Percentiles rank a stretch among this genome's conserved stretches.
These are phyloP conservation scores for Brachionus sp. DNA, from an alignment of 1,140 invertebrate species.

Conservation along the genomic window DNA sequence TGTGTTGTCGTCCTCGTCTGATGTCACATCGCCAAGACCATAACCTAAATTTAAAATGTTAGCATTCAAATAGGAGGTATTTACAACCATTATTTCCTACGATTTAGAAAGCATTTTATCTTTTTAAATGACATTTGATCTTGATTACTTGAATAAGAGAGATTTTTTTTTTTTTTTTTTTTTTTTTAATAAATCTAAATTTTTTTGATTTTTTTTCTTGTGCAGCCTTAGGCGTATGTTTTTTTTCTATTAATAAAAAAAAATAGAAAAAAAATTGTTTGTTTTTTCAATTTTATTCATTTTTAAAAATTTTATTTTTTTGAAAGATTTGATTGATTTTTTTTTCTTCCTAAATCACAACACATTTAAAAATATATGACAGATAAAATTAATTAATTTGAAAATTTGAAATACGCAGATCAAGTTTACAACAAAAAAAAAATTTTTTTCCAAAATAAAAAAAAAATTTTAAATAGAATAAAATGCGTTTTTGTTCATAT, in stretches of 20 bases:
- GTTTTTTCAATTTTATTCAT: background rate
- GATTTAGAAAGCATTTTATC: background rate
- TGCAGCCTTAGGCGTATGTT: too few relatives aligned
- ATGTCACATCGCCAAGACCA: conserved; percentile 15
- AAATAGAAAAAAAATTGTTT: background rate
- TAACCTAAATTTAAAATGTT: background rate
- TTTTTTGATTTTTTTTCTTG: background rate
- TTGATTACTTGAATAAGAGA: background rate
- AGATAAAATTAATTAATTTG: too few relatives aligned
- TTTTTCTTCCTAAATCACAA: background rate
- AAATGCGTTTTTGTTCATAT: too few relatives aligned
- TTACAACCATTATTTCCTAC: background rate
- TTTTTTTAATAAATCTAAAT: background rate
- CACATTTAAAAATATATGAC: too few relatives aligned
- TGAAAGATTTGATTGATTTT: background rate
- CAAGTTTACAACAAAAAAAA: too few relatives aligned
- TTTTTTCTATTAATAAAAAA: too few relatives aligned
- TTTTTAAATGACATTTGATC: background rate
- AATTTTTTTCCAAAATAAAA: background rate
- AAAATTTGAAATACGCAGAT: too few relatives aligned
- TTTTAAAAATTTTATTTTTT: background rate
- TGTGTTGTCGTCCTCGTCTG: background rate
- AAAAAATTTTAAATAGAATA: too few relatives aligned
- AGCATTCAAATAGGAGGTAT: background rate
- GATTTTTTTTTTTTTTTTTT: background rate